Evolutionary conservation across 2,888 invertebrate species (phyloP), one percentile per base, ranked within the genome.

Genomic region (Scaptodrosophila latifasciaeformis): DNA sequence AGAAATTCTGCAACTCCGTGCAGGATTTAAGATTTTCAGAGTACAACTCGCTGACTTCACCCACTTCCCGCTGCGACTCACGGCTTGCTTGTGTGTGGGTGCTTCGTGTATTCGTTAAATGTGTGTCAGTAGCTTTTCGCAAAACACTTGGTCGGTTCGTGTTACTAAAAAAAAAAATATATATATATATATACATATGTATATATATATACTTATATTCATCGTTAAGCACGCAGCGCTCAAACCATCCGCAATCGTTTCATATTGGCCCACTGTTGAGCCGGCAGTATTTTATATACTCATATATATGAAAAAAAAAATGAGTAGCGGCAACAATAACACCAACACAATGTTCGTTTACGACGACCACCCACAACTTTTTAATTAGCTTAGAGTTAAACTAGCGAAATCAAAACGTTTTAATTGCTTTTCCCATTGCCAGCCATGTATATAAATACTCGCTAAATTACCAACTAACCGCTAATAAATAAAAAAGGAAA

Each of bases 191-290:
- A 30, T 12, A 0, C 30, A 15, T 34, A 12, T 34, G 34, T 4
- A n/a, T n/a, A n/a, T 13, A 34, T 34, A 34, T 34, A 31, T 17
- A 49, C 30, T 31, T 54, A 70, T 70, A 80, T 59, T 63, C 62
- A 66, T 76, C 70, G 81, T 76, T 80, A 49, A 51, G 64, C 81
- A 80, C 80, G 75, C 70, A 67, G 59, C 70, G 66, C 76, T 69
- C 49, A 43, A 63, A 37, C 18, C 21, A 17, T 3, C 24, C 18
- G n/a, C 18, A 18, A 3, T 1, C 4, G 37, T 18, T 10, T 15
- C 18, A 19, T 15, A 17, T 9, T 10, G 6, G 10, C 35, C 35
- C 35, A 29, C 12, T 31, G 29, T 39, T 44, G 54, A 54, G 54
- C 58, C 40, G 42, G 37, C 47, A 27, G 24, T 54, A 43, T 15